phyloP scores from a whole-genome alignment of 2,113 vertebrate genomes.

The Synchiropus splendidus region DNA sequence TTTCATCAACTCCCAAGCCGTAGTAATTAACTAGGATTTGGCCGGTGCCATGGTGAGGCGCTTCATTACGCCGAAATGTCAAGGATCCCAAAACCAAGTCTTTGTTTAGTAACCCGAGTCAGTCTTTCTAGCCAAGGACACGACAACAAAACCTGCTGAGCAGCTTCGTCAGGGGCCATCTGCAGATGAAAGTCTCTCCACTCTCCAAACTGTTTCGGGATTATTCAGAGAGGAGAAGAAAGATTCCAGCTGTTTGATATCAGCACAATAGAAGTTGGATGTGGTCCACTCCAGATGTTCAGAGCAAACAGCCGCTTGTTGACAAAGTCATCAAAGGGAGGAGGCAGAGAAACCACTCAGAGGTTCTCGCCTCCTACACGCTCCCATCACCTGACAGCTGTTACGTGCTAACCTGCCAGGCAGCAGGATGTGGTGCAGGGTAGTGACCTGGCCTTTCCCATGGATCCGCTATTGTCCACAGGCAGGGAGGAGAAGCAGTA shows the following conservation, averaged over 20 bases:
- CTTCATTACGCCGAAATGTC: no score
- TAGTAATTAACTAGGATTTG: constrained; percentile 50
- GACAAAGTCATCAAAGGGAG: constrained; percentile 34
- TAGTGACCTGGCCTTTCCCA: no score
- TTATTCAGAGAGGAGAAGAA: constrained; percentile 18
- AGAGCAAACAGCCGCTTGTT: constrained; percentile 28
- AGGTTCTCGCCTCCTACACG: constrained; percentile 24
- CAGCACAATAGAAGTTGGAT: neutral
- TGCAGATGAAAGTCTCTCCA: constrained; percentile 41
- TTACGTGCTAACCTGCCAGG: constrained; percentile 14
- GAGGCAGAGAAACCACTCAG: constrained; percentile 22
- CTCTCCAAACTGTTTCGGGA: constrained; percentile 12
- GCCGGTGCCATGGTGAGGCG: constrained; percentile 25
- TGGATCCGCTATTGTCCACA: no score
- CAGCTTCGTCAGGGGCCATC: constrained; percentile 25
- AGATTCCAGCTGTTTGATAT: neutral
- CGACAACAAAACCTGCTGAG: constrained; percentile 45
- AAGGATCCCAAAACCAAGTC: constrained; percentile 29
- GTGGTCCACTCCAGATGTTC: constrained; percentile 31
- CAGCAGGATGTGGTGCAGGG: no score
- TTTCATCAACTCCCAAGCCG: constrained; percentile 28
- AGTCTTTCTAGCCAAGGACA: constrained; percentile 30
- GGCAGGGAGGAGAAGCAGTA: no score
- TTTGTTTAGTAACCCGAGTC: constrained; percentile 42
- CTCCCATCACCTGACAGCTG: constrained; percentile 21